phyloP scores from a whole-genome alignment of 2,113 vertebrate species.

The Steatornis caripensis region DNA sequence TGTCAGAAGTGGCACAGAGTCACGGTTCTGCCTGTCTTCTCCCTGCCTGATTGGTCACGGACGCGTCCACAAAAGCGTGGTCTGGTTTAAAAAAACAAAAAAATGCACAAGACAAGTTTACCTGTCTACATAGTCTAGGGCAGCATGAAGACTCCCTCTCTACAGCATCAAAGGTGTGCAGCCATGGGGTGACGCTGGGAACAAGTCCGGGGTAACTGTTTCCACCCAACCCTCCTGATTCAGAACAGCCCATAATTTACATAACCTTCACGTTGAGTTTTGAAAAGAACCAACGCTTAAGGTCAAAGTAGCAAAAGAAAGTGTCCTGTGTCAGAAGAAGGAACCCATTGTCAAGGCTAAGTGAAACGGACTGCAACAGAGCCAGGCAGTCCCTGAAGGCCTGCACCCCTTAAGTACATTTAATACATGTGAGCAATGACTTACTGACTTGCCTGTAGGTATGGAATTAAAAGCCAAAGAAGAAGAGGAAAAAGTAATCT shows the following conservation, averaged over 20 bases:
- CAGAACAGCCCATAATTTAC: not conserved
- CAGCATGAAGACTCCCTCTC: not conserved
- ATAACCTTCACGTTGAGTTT: not conserved
- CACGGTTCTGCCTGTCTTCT: not conserved
- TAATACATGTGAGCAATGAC: slow-evolving; percentile 82
- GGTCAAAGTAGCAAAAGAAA: slow-evolving; percentile 41
- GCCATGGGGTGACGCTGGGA: not conserved
- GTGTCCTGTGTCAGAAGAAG: slow-evolving; percentile 27
- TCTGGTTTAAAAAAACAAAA: not conserved
- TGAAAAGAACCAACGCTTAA: slow-evolving; percentile 26
- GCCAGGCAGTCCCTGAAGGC: slow-evolving; percentile 60
- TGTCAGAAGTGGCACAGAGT: not conserved
- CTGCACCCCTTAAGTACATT: slow-evolving; percentile 70
- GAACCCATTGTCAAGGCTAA: slow-evolving; percentile 59
- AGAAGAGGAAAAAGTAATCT: slow-evolving; percentile 81
- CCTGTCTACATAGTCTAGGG: not conserved
- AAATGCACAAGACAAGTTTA: not conserved
- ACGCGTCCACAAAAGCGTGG: not conserved
- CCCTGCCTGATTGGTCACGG: not conserved
- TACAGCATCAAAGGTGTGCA: not conserved
- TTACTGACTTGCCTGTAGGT: slow-evolving; percentile 82
- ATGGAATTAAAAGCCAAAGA: slow-evolving; percentile 81
- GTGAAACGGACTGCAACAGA: slow-evolving; percentile 7
- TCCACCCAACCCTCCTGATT: not conserved
- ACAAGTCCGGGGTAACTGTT: not conserved